Conservation (phyloP, 2,113 vertebrate genomes). For the Corythoichthys haematopterus region DNA sequence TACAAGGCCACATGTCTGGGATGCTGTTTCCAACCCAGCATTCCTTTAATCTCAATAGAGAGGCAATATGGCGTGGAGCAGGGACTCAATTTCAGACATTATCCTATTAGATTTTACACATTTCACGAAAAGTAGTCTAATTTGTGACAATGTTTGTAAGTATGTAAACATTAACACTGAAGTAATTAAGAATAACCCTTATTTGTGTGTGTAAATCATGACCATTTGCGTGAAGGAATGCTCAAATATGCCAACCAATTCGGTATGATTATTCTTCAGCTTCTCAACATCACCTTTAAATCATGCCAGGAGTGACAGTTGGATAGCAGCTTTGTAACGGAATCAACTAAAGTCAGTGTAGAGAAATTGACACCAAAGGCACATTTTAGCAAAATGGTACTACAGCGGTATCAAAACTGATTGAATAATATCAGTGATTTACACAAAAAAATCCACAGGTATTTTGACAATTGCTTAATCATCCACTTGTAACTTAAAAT, state of each 20-base stretch:
- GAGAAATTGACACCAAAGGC: background rate
- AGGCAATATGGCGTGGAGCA: background rate
- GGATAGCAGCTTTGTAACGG: background rate
- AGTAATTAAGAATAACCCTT: background rate
- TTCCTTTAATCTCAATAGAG: conserved; percentile 10
- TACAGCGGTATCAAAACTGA: background rate
- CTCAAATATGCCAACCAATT: background rate
- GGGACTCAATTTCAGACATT: background rate
- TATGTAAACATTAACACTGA: background rate
- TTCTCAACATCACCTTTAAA: background rate
- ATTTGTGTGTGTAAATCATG: background rate
- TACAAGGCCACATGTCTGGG: conserved; percentile 23
- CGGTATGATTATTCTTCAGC: background rate
- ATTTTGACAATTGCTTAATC: too few relatives aligned
- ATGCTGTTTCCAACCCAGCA: conserved; percentile 6
- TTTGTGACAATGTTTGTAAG: background rate
- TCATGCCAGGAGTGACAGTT: background rate
- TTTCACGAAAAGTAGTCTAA: background rate
- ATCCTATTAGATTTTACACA: background rate
- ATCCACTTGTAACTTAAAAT: too few relatives aligned
- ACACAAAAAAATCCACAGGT: too few relatives aligned
- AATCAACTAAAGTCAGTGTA: background rate
- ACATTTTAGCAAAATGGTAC: background rate
- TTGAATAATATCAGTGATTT: too few relatives aligned
- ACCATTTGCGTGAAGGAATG: background rate